Evolutionary conservation across 2,113 vertebrate genomes (phyloP), one percentile per base, ranked within the genome.

Genomic region (Carettochelys insculpta): DNA sequence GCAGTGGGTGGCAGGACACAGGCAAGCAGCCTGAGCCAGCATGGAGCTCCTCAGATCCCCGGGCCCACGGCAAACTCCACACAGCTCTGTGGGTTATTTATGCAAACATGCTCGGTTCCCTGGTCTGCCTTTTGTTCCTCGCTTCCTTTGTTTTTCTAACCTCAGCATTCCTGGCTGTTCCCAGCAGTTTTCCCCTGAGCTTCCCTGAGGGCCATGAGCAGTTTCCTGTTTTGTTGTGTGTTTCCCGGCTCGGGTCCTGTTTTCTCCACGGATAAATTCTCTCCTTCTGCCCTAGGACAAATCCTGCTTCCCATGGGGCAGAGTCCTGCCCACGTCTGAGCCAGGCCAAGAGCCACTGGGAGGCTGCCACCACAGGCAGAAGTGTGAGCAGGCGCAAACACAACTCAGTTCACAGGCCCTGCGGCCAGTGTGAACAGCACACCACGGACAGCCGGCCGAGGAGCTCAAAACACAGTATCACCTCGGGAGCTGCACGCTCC

Each of bases 151-250:
- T 73, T 81, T 94, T 89, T 75, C 86, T 94, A 3, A 0, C 25
- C 24, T 34, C 11, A 0, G 0, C 0, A 1, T 75, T 77, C 91
- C 82, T 1, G 5, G 94, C 77, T 92, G 82, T 71, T 92, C 65
- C 73, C 19, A 0, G 92, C 77, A 0, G 3, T 51, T 61, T 61
- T 85, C 88, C 50, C 86, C 90, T 48, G 41, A 43, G 80, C 86
- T 93, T 82, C 90, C 94, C 90, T 58, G 83, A 86, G 86, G 85
- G 82, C 41, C 83, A 73, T 22, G 65, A 95, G 91, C 90, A 86
- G 86, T 58, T 93, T 93, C 95, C 94, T 92, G 91, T 89, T 79
- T 1, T 12, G 86, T 73, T 82, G 54, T 12, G 68, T 0, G 2
- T 48, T 93, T 45, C 82, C 79, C 65, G 48, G 25, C 56, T 75